Percentiles rank a stretch among this genome's conserved stretches.
Conservation (phyloP, 1,140 invertebrate genomes). For the Colletes latitarsis region DNA sequence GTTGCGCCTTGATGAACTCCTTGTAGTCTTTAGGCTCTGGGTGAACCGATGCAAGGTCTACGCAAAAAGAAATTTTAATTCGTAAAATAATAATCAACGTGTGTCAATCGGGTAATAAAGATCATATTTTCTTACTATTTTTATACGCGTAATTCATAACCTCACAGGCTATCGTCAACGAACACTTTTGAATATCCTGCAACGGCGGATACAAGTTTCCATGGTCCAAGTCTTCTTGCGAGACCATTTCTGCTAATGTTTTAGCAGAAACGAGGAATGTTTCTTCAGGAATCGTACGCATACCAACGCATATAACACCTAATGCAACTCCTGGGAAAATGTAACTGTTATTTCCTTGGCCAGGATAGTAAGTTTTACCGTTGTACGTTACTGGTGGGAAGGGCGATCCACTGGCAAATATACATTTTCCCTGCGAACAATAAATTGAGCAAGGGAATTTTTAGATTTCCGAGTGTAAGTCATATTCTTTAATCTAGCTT, state of each 20-base stretch:
- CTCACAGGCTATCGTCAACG: constrained; percentile 91
- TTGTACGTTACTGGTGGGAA: constrained; percentile 91
- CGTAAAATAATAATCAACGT: constrained; percentile 13
- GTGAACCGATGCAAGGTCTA: constrained; percentile 88
- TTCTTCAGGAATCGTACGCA: constrained; percentile 93
- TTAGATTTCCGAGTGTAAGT: neutral
- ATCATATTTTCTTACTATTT: constrained; percentile 83
- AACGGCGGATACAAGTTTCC: constrained; percentile 98
- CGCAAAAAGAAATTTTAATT: constrained; percentile 58
- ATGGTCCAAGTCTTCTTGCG: constrained; percentile 88
- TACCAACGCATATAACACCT: constrained; percentile 90
- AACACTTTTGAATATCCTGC: constrained; percentile 92
- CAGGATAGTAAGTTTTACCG: constrained; percentile 90
- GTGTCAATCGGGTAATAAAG: neutral
- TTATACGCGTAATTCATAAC: constrained; percentile 94
- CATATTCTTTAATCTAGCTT: too few species aligned
- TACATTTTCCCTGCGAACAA: constrained; percentile 86
- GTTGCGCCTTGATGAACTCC: constrained; percentile 90
- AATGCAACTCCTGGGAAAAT: constrained; percentile 97
- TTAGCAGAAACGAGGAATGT: constrained; percentile 94
- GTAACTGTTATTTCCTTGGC: constrained; percentile 98
- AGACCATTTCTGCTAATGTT: constrained; percentile 92
- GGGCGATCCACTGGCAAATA: constrained; percentile 97
- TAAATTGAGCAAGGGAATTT: neutral
- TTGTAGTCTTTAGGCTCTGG: constrained; percentile 89